Evolutionary conservation across 2,113 vertebrate species (phyloP), one percentile per base, ranked within the genome.

Genomic region (Ornithorhynchus anatinus): DNA sequence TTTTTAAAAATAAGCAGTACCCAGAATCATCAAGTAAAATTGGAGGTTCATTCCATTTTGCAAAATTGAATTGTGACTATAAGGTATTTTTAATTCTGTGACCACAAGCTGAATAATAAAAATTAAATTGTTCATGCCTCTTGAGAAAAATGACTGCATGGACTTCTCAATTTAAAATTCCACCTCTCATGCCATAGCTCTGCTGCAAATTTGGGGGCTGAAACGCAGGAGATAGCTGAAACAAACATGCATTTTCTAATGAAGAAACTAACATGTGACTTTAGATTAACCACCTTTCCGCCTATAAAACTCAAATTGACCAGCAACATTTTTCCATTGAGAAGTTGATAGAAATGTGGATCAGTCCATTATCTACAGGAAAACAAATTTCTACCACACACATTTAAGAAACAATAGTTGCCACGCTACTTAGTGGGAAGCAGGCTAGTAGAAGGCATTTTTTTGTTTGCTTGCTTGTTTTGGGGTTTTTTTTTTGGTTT

Each of bases 31-130:
- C 43, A 63, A 50, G 31, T 65, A 42, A 79, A 68, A 83, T 77
- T 69, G 79, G 56, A 35, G 31, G 64, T 35, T 67, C 40, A 65
- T 20, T 59, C 31, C 50, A 59, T 58, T 67, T 27, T 56, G 70
- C 13, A 68, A 57, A 69, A 68, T 3, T 60, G 29, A 69, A 72
- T 50, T 42, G 54, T 72, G 79, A 75, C n/a, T 77, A 25, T 22
- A 77, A 73, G 63, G 20, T 58, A 70, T 64, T 72, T 69, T 77
- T 54, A 80, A 75, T 45, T 85, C 65, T 60, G 38, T 51, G 33
- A 72, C 48, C 12, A 54, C 31, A 77, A 81, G 69, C 29, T 64
- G 25, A 10, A 47, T 72, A 63, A 48, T 63, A 75, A 74, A 75
- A 64, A 72, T 51, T 61, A 61, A 72, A 58, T 42, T 67, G 33